Evolutionary conservation across 2,797 vertebrate species (phyloP).

Genomic region (Tadarida brasiliensis): DNA sequence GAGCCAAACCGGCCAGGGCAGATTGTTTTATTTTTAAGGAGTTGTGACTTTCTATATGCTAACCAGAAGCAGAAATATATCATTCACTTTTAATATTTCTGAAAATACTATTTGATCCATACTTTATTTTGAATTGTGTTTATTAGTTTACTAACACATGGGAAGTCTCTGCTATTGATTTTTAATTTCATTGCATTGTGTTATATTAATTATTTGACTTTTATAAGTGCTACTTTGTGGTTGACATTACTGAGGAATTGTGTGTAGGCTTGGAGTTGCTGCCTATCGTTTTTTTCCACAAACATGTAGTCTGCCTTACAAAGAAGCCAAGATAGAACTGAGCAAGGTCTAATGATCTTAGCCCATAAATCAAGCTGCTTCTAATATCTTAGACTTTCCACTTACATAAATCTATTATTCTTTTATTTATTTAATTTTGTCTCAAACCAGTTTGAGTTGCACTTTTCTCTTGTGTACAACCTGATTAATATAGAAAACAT

Average conservation of each 20-base stretch:
- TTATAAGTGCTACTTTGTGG: background rate
- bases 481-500: background rate
- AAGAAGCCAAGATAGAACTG: background rate
- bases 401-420: background rate
- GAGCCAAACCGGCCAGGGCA: too few relatives aligned
- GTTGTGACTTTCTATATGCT: background rate
- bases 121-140: background rate
- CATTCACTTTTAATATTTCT: background rate
- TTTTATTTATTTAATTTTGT: background rate
- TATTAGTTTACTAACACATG: background rate
- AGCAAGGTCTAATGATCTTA: background rate
- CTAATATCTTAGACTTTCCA: background rate
- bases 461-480: background rate
- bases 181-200: background rate
- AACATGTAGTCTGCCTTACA: background rate
- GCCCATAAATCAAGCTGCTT: background rate
- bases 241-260: background rate
- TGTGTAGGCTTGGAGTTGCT: background rate
- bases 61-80: background rate
- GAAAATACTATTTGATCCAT: background rate
- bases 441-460: background rate
- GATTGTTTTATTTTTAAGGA: background rate
- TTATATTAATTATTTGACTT: background rate
- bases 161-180: background rate
- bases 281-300: background rate